Conservation (phyloP, 2,113 vertebrate species). For the Verasper variegatus region DNA sequence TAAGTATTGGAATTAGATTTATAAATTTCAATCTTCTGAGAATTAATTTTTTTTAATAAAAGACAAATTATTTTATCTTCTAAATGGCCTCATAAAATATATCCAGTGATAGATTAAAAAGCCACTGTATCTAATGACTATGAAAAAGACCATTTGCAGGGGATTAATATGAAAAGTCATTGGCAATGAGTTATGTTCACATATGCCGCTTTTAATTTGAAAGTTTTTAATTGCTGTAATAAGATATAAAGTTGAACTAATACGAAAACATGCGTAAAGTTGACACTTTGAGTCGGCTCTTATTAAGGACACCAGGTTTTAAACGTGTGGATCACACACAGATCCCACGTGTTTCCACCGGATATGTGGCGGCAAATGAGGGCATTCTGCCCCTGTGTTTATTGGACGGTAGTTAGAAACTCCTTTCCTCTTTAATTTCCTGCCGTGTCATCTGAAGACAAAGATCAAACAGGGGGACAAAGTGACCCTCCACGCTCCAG, state of each 20-base stretch:
- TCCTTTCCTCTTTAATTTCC: constrained; percentile 85
- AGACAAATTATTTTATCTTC: constrained; percentile 29
- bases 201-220: constrained; percentile 21
- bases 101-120: constrained; percentile 44
- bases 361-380: constrained; percentile 69
- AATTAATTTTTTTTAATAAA: constrained; percentile 9
- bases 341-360: constrained; percentile 28
- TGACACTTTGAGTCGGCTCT: background rate
- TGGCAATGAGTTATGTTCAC: constrained; percentile 35
- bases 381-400: constrained; percentile 72
- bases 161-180: constrained; percentile 43
- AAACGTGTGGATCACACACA: constrained; percentile 32
- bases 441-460: constrained; percentile 78
- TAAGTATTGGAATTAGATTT: constrained; percentile 33
- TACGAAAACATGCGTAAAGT: no score
- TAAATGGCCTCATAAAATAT: constrained; percentile 34
- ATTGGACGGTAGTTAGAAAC: constrained; percentile 80
- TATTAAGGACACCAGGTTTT: constrained; percentile 24
- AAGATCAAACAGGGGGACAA: constrained; percentile 83
- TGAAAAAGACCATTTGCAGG: constrained; percentile 43
- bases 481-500: constrained; percentile 77
- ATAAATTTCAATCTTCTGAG: constrained; percentile 58
- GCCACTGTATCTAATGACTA: constrained; percentile 42
- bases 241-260: no score
- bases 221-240: constrained; percentile 7